Conservation (phyloP, 1,140 invertebrate genomes). For the Ceratina japonica region DNA sequence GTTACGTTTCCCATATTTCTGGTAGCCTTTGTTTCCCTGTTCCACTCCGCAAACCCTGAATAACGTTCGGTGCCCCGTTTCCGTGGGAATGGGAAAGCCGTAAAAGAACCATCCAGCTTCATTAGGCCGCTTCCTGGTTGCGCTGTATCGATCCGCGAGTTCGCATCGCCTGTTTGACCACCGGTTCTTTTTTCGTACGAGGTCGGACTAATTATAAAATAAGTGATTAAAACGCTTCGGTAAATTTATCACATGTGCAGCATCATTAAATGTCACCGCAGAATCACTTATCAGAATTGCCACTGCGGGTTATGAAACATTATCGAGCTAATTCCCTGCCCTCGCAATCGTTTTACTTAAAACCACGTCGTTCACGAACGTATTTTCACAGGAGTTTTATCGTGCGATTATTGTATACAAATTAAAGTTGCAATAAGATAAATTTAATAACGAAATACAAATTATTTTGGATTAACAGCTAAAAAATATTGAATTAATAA, state of each 20-base stretch:
- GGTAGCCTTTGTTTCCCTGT: too few relatives aligned
- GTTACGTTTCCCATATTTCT: too few relatives aligned
- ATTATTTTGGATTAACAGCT: too few relatives aligned
- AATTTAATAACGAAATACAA: too few relatives aligned
- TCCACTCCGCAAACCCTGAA: neutral
- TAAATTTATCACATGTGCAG: constrained; percentile 2
- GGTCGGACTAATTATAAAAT: constrained; percentile 20
- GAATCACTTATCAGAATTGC: too few relatives aligned
- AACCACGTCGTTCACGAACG: too few relatives aligned
- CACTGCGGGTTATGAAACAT: too few relatives aligned
- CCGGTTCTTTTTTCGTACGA: constrained; percentile 48
- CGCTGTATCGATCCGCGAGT: constrained; percentile 45
- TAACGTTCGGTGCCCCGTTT: neutral
- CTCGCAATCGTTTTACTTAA: too few relatives aligned
- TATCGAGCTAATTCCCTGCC: too few relatives aligned
- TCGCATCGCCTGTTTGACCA: constrained; percentile 38
- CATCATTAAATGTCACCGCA: constrained; percentile 14
- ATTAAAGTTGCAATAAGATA: neutral
- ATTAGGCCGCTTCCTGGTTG: constrained; percentile 46
- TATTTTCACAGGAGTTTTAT: neutral
- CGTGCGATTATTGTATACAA: neutral
- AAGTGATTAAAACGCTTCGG: neutral
- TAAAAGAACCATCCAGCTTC: constrained; percentile 24
- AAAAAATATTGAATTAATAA: too few relatives aligned
- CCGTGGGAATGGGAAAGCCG: neutral